Evolutionary conservation across 1,140 invertebrate species (phyloP), one percentile per base, ranked within the genome.

Genomic region (Penaeus chinensis): DNA sequence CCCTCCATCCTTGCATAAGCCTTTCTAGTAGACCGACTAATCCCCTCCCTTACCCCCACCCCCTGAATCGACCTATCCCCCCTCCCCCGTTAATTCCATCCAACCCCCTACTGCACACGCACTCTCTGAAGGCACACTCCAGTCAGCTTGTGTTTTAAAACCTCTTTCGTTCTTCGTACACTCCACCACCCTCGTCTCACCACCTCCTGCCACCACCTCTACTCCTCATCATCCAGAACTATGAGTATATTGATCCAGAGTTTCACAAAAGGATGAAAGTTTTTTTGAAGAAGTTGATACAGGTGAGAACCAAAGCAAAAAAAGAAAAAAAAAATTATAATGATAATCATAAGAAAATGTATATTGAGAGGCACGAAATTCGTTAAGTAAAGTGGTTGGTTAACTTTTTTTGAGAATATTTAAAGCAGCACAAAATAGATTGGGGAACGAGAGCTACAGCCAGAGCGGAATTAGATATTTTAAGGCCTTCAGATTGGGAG

Each of bases 241-340:
- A 69, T 24, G 63, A 22, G 8, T 83, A 83, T 47, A 19, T 47
- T 8, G 62, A 83, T 10, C 54, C 54, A 54, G 81, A 69, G n/a
- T 54, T 42, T 63, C 24, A 69, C 81, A 83, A 69, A 69, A 69
- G 60, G 42, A 24, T 24, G 74, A 65, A 83, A 65, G 62, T 22
- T 18, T 83, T 65, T 37, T n/a, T 65, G 8, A 37, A 54, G 54
- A 16, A 13, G 54, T 54, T 54, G 54, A 54, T 54, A 11, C 10
- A 54, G 54, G 54, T 54, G 54, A 54, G 54, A 54, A 54, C 54
- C 54, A 54, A 54, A 54, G 11, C 54, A 11, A 11, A 54, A 54
- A 47, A 47, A 5, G 0, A 10, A 47, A 10, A 47, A 47, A 54
- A 54, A 42, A 42, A 42, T 42, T 1, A 42, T 42, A 42, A 42